Base-by-base conservation (phyloP, 2,797 vertebrate species). In the Microchirus variegatus region DNA sequence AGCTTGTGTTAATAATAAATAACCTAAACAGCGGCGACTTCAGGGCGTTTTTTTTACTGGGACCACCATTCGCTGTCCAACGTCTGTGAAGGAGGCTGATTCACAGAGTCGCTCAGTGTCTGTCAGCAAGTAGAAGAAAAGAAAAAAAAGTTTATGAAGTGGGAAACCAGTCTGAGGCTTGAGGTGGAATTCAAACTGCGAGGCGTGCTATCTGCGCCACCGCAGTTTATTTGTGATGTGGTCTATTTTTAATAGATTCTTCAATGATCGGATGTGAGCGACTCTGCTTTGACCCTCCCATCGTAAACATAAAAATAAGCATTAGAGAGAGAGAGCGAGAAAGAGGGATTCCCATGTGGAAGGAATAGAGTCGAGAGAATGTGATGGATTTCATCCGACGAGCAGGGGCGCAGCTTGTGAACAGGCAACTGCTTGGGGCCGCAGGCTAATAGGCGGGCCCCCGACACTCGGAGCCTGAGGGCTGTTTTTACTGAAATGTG, bases 1-100 rank as follows among this genome's bases (percentile, higher is more conserved):
- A 66, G 79, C 77, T 83, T 90, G 84, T 81, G 77, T 89, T 90
- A 83, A 91, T 89, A 84, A 91, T 89, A 89, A 87, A 91, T 87
- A 87, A 86, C 78, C 66, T 55, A 88, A 91, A 89, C 84, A 87
- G 68, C 10, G 69, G 40, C 53, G 3, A 42, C 11, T 8, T 41
- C 60, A 9, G 78, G 57, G 70, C 69, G 31, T 73, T 55, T 46
- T 64, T 47, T 61, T 60, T 66, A 3, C 22, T 22, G 22, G 26
- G 75, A 75, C 64, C 65, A 37, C 63, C 70, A 42, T 40, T 67
- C 70, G 1, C 10, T 42, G 51, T 58, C 53, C 59, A 43, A 54
- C 65, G 49, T 70, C 57, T 50, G 59, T 26, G 16, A 54, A 48
- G 22, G 65, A 62, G 47, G 69, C 58, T 55, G 57, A 9, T 22